Evolutionary conservation across 2,113 vertebrate genomes (phyloP), one percentile per base, ranked within the genome.

Genomic region (Hippocampus barbouri): DNA sequence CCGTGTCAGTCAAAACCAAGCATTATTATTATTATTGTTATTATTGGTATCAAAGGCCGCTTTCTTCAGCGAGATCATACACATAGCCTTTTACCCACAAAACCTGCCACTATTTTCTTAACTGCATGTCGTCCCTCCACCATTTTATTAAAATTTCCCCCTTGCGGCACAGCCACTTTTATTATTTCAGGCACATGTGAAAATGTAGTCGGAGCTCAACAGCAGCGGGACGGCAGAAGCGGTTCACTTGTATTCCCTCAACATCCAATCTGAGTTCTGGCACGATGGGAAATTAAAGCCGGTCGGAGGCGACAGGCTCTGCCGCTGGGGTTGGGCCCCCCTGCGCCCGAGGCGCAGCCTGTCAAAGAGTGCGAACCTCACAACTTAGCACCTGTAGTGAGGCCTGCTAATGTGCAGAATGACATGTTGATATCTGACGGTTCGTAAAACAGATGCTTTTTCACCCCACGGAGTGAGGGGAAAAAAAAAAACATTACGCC

Each of bases 281-380:
- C 73, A 70, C 21, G 53, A 5, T 16, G 47, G 68, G 71, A 77
- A 68, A 78, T 79, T 9, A 76, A 76, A 80, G 82, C 66, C 47
- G 40, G 2, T 16, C 59, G 45, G 76, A 69, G 74, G 21, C 60
- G 73, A 65, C 62, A 20, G 57, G 77, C 76, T 66, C 71, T 74
- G 71, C 77, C 64, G 57, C 2, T 21, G 60, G 75, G 68, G 73
- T 78, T 72, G 77, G 60, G 62, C 38, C 71, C 78, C 69, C 2
- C 43, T 4, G 14, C 43, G 10, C 43, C 72, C 41, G 34, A 67
- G 47, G 43, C 20, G 70, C 54, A 60, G 69, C 62, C 25, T 63
- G 78, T 68, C 56, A 75, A 30, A 53, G 53, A 21, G 47, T 49
- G 40, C 30, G 66, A 70, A 73, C 38, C 34, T 64, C 49, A 18